Evolutionary conservation across 2,888 invertebrate species (phyloP).

Genomic region (Acleris cristana): DNA sequence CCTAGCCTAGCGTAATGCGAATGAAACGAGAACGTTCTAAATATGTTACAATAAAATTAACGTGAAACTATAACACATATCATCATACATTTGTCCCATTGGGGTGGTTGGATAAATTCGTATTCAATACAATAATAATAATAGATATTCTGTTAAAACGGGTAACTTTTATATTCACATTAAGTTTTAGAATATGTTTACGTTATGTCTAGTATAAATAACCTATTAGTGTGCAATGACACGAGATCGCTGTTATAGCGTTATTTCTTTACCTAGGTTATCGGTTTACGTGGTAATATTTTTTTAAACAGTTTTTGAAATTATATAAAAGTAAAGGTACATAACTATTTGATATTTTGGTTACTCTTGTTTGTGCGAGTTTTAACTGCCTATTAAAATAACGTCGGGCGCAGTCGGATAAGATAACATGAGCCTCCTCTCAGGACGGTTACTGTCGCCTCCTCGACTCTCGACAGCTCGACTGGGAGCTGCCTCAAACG

Average conservation of each 20-base stretch:
- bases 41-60: conserved; percentile 77
- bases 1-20: conserved; percentile 80
- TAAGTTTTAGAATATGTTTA: conserved; percentile 81
- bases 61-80: conserved; percentile 74
- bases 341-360: conserved; percentile 41
- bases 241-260: conserved; percentile 65
- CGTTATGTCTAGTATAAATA: conserved; percentile 68
- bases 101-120: conserved; percentile 73
- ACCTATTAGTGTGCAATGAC: conserved; percentile 73
- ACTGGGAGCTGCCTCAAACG: conserved; percentile 12
- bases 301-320: conserved; percentile 1
- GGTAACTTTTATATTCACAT: conserved; percentile 81
- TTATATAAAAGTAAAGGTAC: conserved; percentile 22
- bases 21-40: conserved; percentile 76
- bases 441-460: conserved; percentile 75
- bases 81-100: conserved; percentile 63
- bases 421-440: conserved; percentile 69
- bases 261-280: conserved; percentile 30
- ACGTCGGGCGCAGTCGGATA: conserved; percentile 75
- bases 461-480: conserved; percentile 31
- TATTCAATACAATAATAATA: conserved; percentile 76
- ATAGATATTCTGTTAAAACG: conserved; percentile 80
- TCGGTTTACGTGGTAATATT: conserved; percentile 31
- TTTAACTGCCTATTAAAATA: conserved; percentile 45
- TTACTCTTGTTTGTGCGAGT: conserved; percentile 42